Evolutionary conservation across 2,113 vertebrate species (phyloP), one percentile per base, ranked within the genome.

Genomic region (Cavia porcellus): DNA sequence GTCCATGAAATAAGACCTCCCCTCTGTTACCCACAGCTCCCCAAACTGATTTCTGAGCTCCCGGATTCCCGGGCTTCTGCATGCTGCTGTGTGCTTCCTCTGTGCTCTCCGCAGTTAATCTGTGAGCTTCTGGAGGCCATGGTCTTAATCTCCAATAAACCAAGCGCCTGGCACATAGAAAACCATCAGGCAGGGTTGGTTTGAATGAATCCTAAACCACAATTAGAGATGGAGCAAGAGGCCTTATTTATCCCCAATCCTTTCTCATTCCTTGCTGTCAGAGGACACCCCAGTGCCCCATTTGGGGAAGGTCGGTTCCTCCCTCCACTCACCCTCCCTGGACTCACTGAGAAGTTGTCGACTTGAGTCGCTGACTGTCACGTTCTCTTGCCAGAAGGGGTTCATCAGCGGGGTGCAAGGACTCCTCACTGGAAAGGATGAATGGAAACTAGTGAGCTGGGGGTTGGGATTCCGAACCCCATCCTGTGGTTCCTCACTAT

Each of bases 291-390:
- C 5, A 1, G 22, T 7, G 50, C 72, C 24, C 82, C 14, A 22
- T 61, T 24, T 28, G 68, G 35, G 82, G 79, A 72, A 64, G 11
- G 15, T 12, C 28, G 7, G 61, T 7, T 17, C 77, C 61, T 22
- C 25, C 47, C 14, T 9, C 61, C 50, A 35, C 11, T 57, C 20
- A 0, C 10, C 68, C 25, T 57, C 50, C 95, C 83, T 0, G 0
- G 68, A 99, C 99, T 99, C 98, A 99, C 99, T 98, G 90, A 99
- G 97, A 87, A 99, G 98, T 84, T 99, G 99, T 30, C 98, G 98
- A 95, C 99, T 98, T 0, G 99, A 98, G 74, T 98, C 98, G 4
- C 99, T 99, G 97, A 99, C 97, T 81, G 99, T 99, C 74, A 97
- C 81, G 14, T 98, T 98, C 85, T 98, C 98, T 13, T 97, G 97